Evolutionary conservation across 2,888 invertebrate genomes (phyloP).

Genomic region (Amphimallon solstitiale): DNA sequence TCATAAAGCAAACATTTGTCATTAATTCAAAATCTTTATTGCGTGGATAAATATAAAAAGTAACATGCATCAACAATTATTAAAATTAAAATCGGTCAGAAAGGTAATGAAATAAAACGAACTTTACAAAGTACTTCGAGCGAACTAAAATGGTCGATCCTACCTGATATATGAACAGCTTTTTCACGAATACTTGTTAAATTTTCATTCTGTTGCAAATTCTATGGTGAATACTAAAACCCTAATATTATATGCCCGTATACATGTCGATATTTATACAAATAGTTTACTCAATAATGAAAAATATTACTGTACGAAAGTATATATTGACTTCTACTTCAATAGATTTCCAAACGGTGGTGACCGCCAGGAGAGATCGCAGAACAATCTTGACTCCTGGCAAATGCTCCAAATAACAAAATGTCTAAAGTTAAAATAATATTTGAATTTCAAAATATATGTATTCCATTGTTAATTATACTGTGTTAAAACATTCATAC

Average conservation of each 20-base stretch:
- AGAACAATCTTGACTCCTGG: not conserved
- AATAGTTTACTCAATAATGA: conserved; percentile 24
- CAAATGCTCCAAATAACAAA: conserved; percentile 7
- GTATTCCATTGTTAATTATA: too few relatives aligned
- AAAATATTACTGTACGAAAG: conserved; percentile 32
- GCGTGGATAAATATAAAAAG: conserved; percentile 1
- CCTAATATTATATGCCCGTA: conserved; percentile 10
- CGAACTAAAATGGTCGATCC: conserved; percentile 42
- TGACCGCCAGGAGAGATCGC: conserved; percentile 38
- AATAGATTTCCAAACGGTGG: conserved; percentile 39
- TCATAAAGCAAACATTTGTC: conserved; percentile 10
- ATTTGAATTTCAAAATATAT: conserved; percentile 1
- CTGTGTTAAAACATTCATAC: too few relatives aligned
- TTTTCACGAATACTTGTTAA: conserved; percentile 38
- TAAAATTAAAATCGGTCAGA: conserved; percentile 18
- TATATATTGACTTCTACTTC: conserved; percentile 39
- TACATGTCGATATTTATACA: conserved; percentile 13
- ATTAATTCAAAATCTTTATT: conserved; percentile 16
- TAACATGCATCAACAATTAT: not conserved
- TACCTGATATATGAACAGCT: conserved; percentile 44
- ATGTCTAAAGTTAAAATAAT: conserved; percentile 9
- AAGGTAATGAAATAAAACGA: conserved; percentile 30
- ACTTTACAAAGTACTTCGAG: conserved; percentile 35
- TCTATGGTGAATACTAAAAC: conserved; percentile 1
- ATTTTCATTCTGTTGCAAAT: conserved; percentile 29